These are phyloP conservation scores for Metallyticus violacea DNA, from an alignment of 2,888 invertebrate species.

Conservation along the genomic window DNA sequence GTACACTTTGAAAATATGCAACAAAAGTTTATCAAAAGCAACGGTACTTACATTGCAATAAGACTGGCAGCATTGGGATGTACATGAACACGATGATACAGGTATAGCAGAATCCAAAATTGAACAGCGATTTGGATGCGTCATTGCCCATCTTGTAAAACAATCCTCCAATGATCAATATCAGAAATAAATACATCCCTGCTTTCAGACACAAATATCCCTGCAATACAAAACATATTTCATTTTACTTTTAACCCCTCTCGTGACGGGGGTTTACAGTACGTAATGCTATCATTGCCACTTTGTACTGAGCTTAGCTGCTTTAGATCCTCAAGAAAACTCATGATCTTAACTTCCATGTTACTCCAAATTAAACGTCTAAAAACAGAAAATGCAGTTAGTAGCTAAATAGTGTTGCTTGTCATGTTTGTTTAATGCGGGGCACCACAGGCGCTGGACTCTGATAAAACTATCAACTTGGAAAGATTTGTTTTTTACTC, in stretches of 20 bases:
- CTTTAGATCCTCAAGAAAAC: too few relatives aligned
- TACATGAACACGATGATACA: constrained; percentile 77
- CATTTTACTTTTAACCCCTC: too few relatives aligned
- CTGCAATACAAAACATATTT: constrained; percentile 56
- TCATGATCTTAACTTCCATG: neutral
- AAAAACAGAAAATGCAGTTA: neutral
- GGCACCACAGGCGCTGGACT: too few relatives aligned
- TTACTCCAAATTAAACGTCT: neutral
- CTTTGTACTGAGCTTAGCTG: too few relatives aligned
- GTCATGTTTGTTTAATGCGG: too few relatives aligned
- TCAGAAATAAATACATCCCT: constrained; percentile 64
- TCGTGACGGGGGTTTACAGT: too few relatives aligned
- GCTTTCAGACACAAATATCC: constrained; percentile 68
- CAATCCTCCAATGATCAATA: constrained; percentile 64
- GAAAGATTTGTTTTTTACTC: too few relatives aligned
- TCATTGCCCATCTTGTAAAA: constrained; percentile 75
- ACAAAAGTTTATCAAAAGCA: neutral
- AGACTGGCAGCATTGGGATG: constrained; percentile 77
- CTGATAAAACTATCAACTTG: too few relatives aligned
- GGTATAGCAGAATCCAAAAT: constrained; percentile 81
- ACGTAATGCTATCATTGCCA: too few relatives aligned
- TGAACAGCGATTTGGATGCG: constrained; percentile 77
- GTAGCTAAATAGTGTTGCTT: neutral
- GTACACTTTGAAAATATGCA: too few relatives aligned
- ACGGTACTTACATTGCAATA: constrained; percentile 69